A percentile compares a stretch with the other conserved stretches of the same genome.
Evolutionary conservation across 2,797 vertebrate species (phyloP).

Genomic region (Falco biarmicus): DNA sequence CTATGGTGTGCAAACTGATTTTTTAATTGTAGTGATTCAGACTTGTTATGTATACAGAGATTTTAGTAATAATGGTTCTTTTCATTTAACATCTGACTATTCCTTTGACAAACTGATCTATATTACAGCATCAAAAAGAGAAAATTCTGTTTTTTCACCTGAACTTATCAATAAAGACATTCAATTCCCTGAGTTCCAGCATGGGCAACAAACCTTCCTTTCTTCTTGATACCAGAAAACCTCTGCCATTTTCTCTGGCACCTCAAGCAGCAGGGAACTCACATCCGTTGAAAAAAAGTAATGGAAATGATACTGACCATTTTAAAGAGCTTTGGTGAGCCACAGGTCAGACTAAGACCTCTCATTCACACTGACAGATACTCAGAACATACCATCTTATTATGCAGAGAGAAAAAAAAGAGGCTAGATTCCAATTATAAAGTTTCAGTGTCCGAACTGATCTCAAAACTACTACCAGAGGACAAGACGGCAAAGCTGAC

Average conservation of each 20-base stretch:
- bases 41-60: not conserved
- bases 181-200: not conserved
- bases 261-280: not conserved
- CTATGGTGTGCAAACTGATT: no score
- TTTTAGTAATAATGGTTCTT: not conserved
- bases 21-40: not conserved
- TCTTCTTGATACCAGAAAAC: not conserved
- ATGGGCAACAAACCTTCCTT: not conserved
- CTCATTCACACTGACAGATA: not conserved
- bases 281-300: not conserved
- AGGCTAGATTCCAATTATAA: not conserved
- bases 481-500: not conserved
- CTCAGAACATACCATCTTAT: not conserved
- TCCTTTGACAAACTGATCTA: not conserved
- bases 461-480: not conserved
- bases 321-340: not conserved
- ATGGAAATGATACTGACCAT: not conserved
- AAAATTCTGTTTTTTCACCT: not conserved
- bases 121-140: not conserved
- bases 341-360: not conserved
- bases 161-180: not conserved
- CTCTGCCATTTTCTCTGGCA: not conserved
- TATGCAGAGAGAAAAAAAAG: not conserved
- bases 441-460: not conserved
- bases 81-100: not conserved